Conservation (phyloP, 1,140 invertebrate species). For the Calephelis nemesis region DNA sequence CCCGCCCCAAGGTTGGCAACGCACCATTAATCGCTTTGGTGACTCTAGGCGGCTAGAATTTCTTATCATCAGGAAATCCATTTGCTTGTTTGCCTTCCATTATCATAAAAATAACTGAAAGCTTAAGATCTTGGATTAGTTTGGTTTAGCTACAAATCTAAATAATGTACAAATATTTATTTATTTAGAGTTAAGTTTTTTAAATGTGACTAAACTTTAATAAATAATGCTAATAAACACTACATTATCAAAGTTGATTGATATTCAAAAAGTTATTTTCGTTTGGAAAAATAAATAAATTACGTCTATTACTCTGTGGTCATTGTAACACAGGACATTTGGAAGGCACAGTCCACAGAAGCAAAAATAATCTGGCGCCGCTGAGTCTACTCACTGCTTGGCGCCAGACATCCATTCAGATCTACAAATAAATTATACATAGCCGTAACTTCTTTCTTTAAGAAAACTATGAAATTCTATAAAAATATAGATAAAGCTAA, state of each 20-base stretch:
- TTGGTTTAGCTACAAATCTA: no score
- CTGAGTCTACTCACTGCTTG: constrained; percentile 41
- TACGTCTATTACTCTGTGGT: constrained; percentile 5
- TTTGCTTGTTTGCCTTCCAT: no score
- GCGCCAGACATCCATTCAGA: constrained; percentile 42
- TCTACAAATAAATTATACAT: neutral
- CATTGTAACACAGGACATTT: constrained; percentile 32
- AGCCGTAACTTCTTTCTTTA: constrained; percentile 5
- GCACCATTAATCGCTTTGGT: no score
- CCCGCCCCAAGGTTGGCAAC: no score
- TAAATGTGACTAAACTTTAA: neutral
- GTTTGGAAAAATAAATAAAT: neutral
- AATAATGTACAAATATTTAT: no score
- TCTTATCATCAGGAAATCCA: no score
- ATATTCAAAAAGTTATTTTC: neutral
- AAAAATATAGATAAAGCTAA: no score
- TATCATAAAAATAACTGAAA: no score
- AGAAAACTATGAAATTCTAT: neutral
- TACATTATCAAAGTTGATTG: neutral
- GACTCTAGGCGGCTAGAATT: no score
- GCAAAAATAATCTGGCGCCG: constrained; percentile 35
- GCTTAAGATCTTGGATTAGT: no score
- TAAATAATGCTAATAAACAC: neutral
- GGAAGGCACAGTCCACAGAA: constrained; percentile 23
- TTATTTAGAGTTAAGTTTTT: no score